Percentiles rank a stretch among this genome's conserved stretches.
Conservation (phyloP, 2,113 vertebrate genomes). For the Brachyhypopomus gauderio region DNA sequence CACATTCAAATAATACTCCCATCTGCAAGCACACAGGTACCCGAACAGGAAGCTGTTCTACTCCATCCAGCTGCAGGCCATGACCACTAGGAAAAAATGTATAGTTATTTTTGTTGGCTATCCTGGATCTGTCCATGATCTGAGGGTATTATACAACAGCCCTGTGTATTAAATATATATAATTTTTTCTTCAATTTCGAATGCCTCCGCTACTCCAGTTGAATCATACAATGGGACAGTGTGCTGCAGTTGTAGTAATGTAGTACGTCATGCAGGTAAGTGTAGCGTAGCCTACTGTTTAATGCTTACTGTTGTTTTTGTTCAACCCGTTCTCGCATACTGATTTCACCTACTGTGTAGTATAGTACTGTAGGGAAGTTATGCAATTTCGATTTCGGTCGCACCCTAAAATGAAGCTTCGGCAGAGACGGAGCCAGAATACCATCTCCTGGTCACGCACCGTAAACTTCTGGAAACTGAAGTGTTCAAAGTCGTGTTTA, state of each 20-base stretch:
- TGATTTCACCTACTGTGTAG: background rate
- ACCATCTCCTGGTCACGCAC: no score
- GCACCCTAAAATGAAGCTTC: background rate
- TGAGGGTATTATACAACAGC: no score
- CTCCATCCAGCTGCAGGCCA: background rate
- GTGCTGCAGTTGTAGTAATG: background rate
- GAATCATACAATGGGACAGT: background rate
- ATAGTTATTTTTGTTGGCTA: no score
- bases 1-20: background rate
- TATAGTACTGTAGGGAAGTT: background rate
- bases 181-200: background rate
- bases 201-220: background rate
- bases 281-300: background rate
- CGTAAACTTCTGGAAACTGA: no score
- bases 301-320: background rate
- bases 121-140: no score
- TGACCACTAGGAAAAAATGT: background rate
- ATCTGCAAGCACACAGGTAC: background rate
- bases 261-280: no score
- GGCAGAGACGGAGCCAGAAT: no score
- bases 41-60: slow-evolving; percentile 1
- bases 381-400: no score
- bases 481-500: no score
- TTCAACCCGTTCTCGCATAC: background rate
- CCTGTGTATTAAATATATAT: no score